These are phyloP conservation scores for Horisme vitalbata DNA, from an alignment of 2,888 invertebrate species.

Conservation along the genomic window DNA sequence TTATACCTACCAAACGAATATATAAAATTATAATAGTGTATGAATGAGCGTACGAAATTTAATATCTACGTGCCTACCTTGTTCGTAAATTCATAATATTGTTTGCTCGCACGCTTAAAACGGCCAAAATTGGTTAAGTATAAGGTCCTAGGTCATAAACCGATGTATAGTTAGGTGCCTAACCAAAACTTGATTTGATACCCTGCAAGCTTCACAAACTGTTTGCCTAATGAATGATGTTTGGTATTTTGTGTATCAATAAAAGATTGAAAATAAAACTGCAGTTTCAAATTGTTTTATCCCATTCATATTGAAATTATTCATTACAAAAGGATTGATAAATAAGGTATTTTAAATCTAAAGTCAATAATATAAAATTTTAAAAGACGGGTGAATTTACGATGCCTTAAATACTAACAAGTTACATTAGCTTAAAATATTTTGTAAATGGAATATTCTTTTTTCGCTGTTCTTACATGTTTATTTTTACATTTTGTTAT, in stretches of 20 bases:
- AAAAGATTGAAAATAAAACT: conserved; percentile 61
- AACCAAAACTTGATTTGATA: not conserved
- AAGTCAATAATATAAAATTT: conserved; percentile 82
- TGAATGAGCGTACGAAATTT: too few species aligned
- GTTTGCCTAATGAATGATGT: conserved; percentile 37
- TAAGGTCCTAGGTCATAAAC: too few species aligned
- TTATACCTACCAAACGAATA: too few species aligned
- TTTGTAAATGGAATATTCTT: conserved; percentile 80
- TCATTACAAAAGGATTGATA: conserved; percentile 77
- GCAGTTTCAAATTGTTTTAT: conserved; percentile 55
- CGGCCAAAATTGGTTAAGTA: too few species aligned
- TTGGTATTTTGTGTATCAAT: conserved; percentile 51
- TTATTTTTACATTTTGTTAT: conserved; percentile 28
- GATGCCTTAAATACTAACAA: conserved; percentile 72
- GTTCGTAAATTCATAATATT: too few species aligned
- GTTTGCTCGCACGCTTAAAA: too few species aligned
- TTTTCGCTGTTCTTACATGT: conserved; percentile 37
- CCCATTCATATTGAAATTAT: conserved; percentile 77
- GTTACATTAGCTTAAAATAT: conserved; percentile 72
- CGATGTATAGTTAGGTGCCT: not conserved
- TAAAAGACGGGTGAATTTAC: conserved; percentile 82
- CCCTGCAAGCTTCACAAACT: conserved; percentile 26
- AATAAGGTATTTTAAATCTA: conserved; percentile 82
- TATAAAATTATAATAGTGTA: too few species aligned
- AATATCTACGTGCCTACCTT: too few species aligned